Conservation (phyloP, 2,113 vertebrate genomes). For the Sylvia atricapilla region DNA sequence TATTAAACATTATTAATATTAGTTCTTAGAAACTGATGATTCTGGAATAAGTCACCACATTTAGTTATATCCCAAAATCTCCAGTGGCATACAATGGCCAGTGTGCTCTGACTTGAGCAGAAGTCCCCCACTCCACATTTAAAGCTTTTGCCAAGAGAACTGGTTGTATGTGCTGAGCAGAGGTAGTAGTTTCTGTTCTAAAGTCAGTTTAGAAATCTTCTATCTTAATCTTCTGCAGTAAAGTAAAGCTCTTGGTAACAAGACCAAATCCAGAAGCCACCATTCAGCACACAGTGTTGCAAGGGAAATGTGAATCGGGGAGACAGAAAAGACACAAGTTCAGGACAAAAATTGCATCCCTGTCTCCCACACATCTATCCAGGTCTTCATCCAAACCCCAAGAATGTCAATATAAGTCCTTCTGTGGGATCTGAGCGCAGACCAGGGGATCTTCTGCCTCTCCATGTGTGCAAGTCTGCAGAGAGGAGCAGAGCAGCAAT, state of each 20-base stretch:
- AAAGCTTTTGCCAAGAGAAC: background rate
- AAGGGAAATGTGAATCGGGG: background rate
- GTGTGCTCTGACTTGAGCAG: background rate
- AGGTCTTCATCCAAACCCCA: background rate
- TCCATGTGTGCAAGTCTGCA: background rate
- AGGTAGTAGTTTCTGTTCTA: background rate
- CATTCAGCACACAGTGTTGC: background rate
- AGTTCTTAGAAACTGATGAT: conserved; percentile 9
- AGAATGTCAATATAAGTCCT: accelerated
- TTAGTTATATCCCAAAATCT: background rate
- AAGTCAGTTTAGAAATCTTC: background rate
- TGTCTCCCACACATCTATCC: background rate
- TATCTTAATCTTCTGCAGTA: background rate
- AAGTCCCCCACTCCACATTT: background rate
- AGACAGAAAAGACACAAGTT: background rate
- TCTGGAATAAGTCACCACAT: background rate
- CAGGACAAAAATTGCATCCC: background rate
- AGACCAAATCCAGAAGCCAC: background rate
- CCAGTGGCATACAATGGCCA: background rate
- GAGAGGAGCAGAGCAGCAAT: background rate
- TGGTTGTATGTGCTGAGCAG: background rate
- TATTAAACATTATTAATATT: conserved; percentile 29
- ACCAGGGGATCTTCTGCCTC: background rate
- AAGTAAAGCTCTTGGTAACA: background rate
- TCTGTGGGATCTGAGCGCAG: background rate